Conservation (phyloP, 1,140 invertebrate genomes). For the Drosophila parabipectinata region DNA sequence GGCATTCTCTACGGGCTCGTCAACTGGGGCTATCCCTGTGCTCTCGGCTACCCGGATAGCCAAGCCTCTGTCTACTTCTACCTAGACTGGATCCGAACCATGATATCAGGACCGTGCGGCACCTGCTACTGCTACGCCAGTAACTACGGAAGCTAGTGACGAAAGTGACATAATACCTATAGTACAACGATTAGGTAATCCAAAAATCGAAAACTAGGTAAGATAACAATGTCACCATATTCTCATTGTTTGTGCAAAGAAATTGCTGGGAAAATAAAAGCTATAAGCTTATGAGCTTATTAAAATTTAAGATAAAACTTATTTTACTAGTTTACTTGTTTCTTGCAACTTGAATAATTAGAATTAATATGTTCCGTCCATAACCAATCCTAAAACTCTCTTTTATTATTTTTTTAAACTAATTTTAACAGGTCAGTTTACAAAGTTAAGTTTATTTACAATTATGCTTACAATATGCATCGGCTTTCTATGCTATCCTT, state of each 20-base stretch:
- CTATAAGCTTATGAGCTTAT: neutral
- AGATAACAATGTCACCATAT: neutral
- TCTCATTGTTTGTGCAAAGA: neutral
- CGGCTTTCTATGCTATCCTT: constrained; percentile 53
- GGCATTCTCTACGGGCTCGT: constrained; percentile 84
- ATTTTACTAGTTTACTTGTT: neutral
- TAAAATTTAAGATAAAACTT: neutral
- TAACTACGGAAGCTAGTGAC: constrained; percentile 45
- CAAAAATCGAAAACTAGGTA: neutral
- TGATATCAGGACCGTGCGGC: constrained; percentile 32
- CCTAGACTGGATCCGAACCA: constrained; percentile 59
- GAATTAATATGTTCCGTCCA: no score
- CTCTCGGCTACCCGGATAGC: constrained; percentile 84
- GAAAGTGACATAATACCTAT: neutral
- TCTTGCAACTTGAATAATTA: no score
- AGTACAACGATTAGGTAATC: neutral
- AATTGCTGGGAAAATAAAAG: constrained; percentile 2
- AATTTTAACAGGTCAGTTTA: neutral
- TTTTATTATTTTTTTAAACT: no score
- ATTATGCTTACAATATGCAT: constrained; percentile 26
- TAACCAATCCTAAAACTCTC: no score
- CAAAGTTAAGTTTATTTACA: neutral
- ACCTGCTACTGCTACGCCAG: constrained; percentile 70
- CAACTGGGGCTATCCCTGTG: constrained; percentile 86
- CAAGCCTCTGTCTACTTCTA: constrained; percentile 47